Evolutionary conservation across 2,797 vertebrate genomes (phyloP).

Genomic region (Corythornis leucogaster): DNA sequence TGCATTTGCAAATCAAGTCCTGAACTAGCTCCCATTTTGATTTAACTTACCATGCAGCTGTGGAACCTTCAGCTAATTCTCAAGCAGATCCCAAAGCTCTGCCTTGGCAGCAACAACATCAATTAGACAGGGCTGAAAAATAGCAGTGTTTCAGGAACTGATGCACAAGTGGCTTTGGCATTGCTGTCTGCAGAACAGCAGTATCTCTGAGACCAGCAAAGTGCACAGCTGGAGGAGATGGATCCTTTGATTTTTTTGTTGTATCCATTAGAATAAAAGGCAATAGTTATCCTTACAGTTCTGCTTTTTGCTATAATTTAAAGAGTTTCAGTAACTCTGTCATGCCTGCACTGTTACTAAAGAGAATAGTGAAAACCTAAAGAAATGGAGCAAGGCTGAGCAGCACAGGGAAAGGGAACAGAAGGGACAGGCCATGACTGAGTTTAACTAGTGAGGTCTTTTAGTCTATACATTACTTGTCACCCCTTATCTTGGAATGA

Average conservation of each 20-base stretch:
- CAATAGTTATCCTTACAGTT: neutral
- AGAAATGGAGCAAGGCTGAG: neutral
- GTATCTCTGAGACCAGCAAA: neutral
- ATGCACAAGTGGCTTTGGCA: neutral
- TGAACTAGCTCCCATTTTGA: neutral
- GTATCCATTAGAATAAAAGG: neutral
- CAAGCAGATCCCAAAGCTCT: neutral
- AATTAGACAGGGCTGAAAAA: neutral
- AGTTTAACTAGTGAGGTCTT: neutral
- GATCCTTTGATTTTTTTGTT: neutral
- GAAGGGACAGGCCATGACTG: neutral
- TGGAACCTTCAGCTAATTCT: neutral
- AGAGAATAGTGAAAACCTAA: neutral
- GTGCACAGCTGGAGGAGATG: neutral
- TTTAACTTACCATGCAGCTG: neutral
- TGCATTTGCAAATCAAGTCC: neutral
- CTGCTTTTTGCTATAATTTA: neutral
- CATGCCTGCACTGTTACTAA: neutral
- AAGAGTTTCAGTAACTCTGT: neutral
- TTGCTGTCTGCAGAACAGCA: neutral
- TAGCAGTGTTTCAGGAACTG: neutral
- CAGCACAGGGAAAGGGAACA: neutral
- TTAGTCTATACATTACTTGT: neutral
- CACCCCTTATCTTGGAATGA: slow-evolving; percentile 21
- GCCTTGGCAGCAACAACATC: neutral